Evolutionary conservation across 1,140 invertebrate species (phyloP), one percentile per base, ranked within the genome.

Genomic region (Chrysoperla carnea): DNA sequence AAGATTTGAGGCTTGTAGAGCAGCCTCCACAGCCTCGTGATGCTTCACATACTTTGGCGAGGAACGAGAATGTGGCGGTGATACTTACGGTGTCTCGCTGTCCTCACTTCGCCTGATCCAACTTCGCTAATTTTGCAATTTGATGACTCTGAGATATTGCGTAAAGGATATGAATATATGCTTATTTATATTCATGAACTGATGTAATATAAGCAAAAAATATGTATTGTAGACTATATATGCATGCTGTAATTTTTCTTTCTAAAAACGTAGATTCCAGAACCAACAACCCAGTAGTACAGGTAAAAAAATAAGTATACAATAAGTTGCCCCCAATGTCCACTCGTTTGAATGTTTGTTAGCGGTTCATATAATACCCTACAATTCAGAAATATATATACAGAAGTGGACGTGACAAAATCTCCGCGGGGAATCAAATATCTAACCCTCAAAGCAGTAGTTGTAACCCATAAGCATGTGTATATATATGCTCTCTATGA

Each of bases 391-490:
- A 51, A 49, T 48, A 47, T 49, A 50, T 50, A 49, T 52, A 49
- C 48, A 52, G 52, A 47, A 48, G 49, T 46, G 54, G 52, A 59
- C 56, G 57, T 59, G 57, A 59, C 57, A 59, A 59, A 59, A 59
- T 58, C 57, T 59, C 57, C 57, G 50, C 50, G 44, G 57, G 57
- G 57, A 59, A 46, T 50, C 29, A 12, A 33, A 23, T 23, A 23
- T 23, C 17, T 23, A 23, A 23, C 17, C 17, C 17, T 3, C 17
- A 23, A 23, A 23, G 5, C 17, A 23, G 17, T 23, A 23, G 17
- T 23, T 3, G 17, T 23, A 23, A 5, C 17, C 17, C 17, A 23
- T 23, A 23, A 23, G 17, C 17, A 23, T 23, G 17, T 23, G 17
- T 23, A n/a, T n/a, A n/a, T n/a, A n/a, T n/a, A n/a, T n/a, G 17